Evolutionary conservation across 1,140 invertebrate genomes (phyloP).

Genomic region (Lepidurus couesii): DNA sequence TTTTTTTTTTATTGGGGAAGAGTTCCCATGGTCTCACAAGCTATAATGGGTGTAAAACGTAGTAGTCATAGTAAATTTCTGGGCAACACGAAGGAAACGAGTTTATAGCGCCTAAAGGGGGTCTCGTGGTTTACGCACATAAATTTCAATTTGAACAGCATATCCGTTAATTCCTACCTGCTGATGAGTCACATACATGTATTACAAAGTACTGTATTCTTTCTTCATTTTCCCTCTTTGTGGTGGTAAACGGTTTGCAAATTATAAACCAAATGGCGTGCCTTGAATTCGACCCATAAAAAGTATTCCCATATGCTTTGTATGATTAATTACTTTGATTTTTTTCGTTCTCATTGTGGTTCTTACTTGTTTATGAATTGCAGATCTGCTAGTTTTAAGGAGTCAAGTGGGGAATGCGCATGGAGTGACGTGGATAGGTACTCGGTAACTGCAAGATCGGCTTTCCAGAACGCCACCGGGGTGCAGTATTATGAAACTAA

Average conservation of each 20-base stretch:
- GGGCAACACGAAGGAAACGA: not conserved
- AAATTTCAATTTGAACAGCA: not conserved
- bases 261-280: not conserved
- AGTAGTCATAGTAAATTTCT: no score
- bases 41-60: no score
- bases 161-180: not conserved
- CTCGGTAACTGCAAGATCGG: slow-evolving; percentile 41
- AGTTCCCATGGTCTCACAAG: no score
- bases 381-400: slow-evolving; percentile 49
- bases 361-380: slow-evolving; percentile 22
- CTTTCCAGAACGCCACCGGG: slow-evolving; percentile 37
- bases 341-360: not conserved
- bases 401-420: slow-evolving; percentile 45
- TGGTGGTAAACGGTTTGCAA: no score
- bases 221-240: not conserved
- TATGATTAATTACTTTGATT: not conserved
- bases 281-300: not conserved
- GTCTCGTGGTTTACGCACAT: not conserved
- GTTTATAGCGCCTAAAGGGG: not conserved
- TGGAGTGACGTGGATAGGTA: slow-evolving; percentile 51
- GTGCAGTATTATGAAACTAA: slow-evolving; percentile 49
- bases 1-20: no score
- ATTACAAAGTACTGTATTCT: not conserved
- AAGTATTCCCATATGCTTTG: not conserved
- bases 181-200: not conserved